Evolutionary conservation across 1,140 invertebrate genomes (phyloP), one percentile per base, ranked within the genome.

Genomic region (Galendromus occidentalis): DNA sequence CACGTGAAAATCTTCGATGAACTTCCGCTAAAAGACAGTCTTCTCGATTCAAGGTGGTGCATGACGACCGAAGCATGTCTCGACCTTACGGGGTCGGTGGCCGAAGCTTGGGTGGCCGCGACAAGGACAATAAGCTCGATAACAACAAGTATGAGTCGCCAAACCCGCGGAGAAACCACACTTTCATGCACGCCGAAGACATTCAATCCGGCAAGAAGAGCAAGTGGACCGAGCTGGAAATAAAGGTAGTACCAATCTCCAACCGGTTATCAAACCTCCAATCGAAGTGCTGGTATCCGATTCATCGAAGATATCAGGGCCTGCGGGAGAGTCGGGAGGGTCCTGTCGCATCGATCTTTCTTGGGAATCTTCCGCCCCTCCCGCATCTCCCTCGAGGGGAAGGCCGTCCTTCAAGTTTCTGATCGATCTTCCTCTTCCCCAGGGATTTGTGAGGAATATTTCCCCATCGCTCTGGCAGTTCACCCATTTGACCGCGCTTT

Each of bases 141-240:
- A 71, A 71, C 42, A 71, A 73, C 64, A 73, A 73, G 64, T 72
- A 72, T 70, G 72, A 73, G 65, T 66, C 68, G 44, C 66, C 67
- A 18, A 72, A 71, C 55, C 69, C 75, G 45, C 80, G 86, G 76
- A 83, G 90, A 75, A 82, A 83, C 68, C 86, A 93, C 79, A 87
- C 86, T 70, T 88, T 92, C 77, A 88, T 94, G 86, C 87, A 87
- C 72, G 80, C 85, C 66, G 89, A 92, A 77, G 91, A 95, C 74
- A 82, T 86, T 71, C 86, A 86, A 72, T 83, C 87, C 72, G 91
- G 90, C 66, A 91, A 91, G 76, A 88, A 89, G 78, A 87, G 88
- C 70, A 82, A 83, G 76, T 92, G 88, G 88, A 81, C 83, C 74
- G 85, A 84, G 71, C 78, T 86, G 74, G 84, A 86, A 79, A 84